Percentiles rank a stretch among this genome's conserved stretches.
Evolutionary conservation across 2,888 invertebrate genomes (phyloP).

Genomic region (Dione vanillae): DNA sequence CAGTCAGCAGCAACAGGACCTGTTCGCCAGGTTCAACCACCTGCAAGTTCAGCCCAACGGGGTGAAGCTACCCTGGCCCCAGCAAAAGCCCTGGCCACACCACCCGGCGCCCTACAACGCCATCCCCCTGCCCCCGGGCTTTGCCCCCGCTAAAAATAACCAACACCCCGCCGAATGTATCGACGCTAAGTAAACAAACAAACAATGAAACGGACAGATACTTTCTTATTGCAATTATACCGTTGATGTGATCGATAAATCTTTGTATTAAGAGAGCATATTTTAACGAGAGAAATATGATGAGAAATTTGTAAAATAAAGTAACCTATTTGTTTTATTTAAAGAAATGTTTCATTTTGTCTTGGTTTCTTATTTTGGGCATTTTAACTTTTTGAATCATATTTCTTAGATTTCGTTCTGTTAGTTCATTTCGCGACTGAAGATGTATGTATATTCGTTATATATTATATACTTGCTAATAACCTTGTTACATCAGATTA

Average conservation of each 20-base stretch:
- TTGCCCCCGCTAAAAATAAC: constrained; percentile 71
- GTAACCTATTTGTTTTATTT: constrained; percentile 84
- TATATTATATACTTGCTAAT: constrained; percentile 70
- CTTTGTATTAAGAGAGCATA: constrained; percentile 83
- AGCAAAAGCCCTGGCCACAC: constrained; percentile 53
- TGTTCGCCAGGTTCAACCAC: constrained; percentile 75
- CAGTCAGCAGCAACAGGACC: constrained; percentile 67
- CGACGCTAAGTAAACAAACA: constrained; percentile 76
- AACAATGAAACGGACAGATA: constrained; percentile 55
- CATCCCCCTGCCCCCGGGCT: constrained; percentile 78
- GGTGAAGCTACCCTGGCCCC: constrained; percentile 46
- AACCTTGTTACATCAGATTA: constrained; percentile 76
- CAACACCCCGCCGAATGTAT: constrained; percentile 78
- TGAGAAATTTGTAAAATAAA: constrained; percentile 84
- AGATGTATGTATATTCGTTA: constrained; percentile 72
- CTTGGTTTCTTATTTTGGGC: constrained; percentile 52
- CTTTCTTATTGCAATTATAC: constrained; percentile 70
- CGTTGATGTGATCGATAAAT: constrained; percentile 81
- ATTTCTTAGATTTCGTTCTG: constrained; percentile 65
- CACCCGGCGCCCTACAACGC: constrained; percentile 53
- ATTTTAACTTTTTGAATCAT: constrained; percentile 59
- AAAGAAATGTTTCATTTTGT: constrained; percentile 63
- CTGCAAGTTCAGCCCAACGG: constrained; percentile 59
- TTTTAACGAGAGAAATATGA: constrained; percentile 84
- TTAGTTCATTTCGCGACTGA: constrained; percentile 56